Conservation (phyloP, 2,888 invertebrate genomes). For the Reticulitermes lucifugus region DNA sequence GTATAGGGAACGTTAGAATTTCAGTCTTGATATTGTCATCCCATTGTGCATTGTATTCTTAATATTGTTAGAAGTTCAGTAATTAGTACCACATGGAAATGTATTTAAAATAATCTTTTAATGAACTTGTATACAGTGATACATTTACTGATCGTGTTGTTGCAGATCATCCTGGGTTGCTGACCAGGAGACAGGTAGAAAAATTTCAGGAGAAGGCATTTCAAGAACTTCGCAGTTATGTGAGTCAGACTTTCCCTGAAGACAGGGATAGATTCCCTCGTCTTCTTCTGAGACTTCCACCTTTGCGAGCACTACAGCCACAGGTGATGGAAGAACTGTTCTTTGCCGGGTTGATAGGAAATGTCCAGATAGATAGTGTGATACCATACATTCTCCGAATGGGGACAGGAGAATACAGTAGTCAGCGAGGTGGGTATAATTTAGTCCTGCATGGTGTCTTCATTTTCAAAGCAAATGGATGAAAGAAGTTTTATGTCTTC, state of each 20-base stretch:
- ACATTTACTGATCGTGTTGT: constrained; percentile 2
- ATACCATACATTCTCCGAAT: constrained; percentile 90
- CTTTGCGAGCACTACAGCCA: constrained; percentile 77
- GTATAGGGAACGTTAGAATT: too few species aligned
- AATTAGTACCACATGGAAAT: too few species aligned
- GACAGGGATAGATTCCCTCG: constrained; percentile 71
- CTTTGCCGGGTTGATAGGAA: constrained; percentile 91
- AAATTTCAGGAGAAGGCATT: constrained; percentile 73
- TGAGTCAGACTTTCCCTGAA: constrained; percentile 63
- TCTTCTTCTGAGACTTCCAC: constrained; percentile 77
- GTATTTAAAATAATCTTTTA: too few species aligned
- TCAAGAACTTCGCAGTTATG: constrained; percentile 68
- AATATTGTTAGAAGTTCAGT: too few species aligned
- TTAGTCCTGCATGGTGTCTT: neutral
- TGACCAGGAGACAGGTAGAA: constrained; percentile 67
- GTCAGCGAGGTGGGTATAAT: constrained; percentile 52
- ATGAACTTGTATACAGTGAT: too few species aligned
- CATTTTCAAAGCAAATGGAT: too few species aligned
- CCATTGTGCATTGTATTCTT: too few species aligned
- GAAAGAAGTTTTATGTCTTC: too few species aligned
- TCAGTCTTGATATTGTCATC: too few species aligned
- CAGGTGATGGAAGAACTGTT: constrained; percentile 90
- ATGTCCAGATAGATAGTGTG: constrained; percentile 94
- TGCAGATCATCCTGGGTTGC: constrained; percentile 67
- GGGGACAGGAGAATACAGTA: constrained; percentile 62